Evolutionary conservation across 2,888 invertebrate genomes (phyloP), one percentile per base, ranked within the genome.

Genomic region (Stegophylla sp.): DNA sequence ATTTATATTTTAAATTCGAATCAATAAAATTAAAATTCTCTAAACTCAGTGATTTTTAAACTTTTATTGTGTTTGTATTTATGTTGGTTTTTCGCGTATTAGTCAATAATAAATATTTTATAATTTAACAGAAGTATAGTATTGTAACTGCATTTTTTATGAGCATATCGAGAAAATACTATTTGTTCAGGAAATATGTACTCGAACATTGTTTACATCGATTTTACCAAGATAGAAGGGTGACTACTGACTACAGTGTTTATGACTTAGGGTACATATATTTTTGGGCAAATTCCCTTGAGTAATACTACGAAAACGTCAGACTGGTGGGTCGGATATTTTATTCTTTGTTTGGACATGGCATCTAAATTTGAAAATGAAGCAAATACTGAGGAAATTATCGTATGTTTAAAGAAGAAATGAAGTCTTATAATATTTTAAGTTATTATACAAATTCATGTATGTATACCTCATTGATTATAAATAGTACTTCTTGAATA

Each of bases 221-320:
- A 77, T 77, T 75, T 61, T 77, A 69, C 23, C 45, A 20, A 48
- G 45, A 69, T 61, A 76, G 48, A 48, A 67, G 77, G 69, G 59
- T 59, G 69, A 48, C 63, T 75, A 23, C 23, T 61, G 61, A 23
- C 20, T 75, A 48, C 20, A 15, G 59, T 77, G 67, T 67, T 77
- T 67, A 77, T 77, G 69, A 77, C 77, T 69, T 48, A 77, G 77
- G 69, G 69, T 77, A 69, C 69, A 59, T 77, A 69, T 69, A 77
- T 59, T 69, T 69, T 48, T 28, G 59, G 20, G 45, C 59, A 45
- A 69, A 77, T 69, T 67, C 59, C 20, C 34, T 48, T 20, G 67
- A 53, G 69, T 34, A 69, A 77, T 5, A 34, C 34, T 34, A 34
- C 34, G n/a, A 34, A 34, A 59, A 69, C 69, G 28, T 69, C 61